Evolutionary conservation across 2,888 invertebrate genomes (phyloP).

Genomic region (Lithophane ornitopus): DNA sequence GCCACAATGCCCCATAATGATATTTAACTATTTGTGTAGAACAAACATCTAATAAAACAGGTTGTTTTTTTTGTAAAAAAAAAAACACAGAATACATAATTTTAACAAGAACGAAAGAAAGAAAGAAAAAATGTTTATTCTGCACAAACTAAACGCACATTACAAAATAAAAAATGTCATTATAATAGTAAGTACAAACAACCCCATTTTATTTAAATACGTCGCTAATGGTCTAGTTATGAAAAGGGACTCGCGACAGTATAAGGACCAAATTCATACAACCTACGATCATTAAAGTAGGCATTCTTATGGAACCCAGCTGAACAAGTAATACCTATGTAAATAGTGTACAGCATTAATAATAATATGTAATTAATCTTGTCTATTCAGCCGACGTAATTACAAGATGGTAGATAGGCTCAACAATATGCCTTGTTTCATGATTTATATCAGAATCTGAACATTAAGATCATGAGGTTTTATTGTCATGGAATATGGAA

Average conservation of each 20-base stretch:
- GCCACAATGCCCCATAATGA: not conserved
- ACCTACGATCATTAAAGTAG: not conserved
- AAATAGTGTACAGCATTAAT: slow-evolving; percentile 42
- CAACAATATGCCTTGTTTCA: slow-evolving; percentile 47
- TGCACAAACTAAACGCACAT: no score
- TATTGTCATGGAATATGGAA: slow-evolving; percentile 23
- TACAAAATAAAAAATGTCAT: no score
- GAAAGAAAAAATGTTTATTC: no score
- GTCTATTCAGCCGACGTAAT: slow-evolving; percentile 57
- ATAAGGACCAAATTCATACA: not conserved
- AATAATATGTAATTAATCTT: slow-evolving; percentile 58
- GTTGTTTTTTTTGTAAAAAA: no score
- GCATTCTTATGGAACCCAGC: slow-evolving; percentile 4
- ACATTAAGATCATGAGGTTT: slow-evolving; percentile 11
- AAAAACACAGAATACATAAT: not conserved
- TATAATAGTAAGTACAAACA: no score
- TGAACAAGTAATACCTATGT: slow-evolving; percentile 30
- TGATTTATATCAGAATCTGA: slow-evolving; percentile 48
- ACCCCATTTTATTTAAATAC: not conserved
- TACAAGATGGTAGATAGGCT: slow-evolving; percentile 56
- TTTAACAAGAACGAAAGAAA: not conserved
- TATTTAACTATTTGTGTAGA: not conserved
- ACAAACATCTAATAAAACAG: not conserved
- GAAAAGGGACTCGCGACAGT: not conserved
- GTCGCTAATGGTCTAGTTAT: slow-evolving; percentile 6